Percentiles rank a stretch among this genome's conserved stretches.
phyloP scores from a whole-genome alignment of 2,888 invertebrate genomes.

The Drosophila limbata region DNA sequence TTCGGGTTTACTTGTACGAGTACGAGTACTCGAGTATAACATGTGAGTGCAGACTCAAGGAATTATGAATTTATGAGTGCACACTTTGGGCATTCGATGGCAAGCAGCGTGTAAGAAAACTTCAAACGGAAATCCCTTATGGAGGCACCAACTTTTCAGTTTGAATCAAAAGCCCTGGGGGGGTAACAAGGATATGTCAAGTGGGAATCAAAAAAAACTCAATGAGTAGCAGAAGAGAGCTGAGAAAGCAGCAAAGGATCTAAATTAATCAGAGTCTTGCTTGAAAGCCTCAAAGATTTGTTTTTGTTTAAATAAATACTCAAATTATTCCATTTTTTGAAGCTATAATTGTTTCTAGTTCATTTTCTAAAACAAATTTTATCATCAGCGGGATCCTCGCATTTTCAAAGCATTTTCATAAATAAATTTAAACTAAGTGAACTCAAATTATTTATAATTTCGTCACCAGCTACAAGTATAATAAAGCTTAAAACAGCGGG shows the following conservation, averaged over 20 bases:
- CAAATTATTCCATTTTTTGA: neutral
- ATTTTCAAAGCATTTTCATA: no score
- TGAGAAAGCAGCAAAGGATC: neutral
- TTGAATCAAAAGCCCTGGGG: slow-evolving; percentile 35
- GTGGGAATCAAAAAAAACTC: slow-evolving; percentile 19
- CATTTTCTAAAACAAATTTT: no score
- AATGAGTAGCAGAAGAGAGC: neutral
- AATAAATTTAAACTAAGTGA: neutral
- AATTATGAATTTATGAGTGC: slow-evolving; percentile 67
- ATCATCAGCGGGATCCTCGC: no score
- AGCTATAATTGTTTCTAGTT: neutral
- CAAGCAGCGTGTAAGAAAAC: slow-evolving; percentile 29
- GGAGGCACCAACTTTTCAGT: slow-evolving; percentile 37
- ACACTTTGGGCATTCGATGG: slow-evolving; percentile 24
- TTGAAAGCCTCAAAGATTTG: neutral
- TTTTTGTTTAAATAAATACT: neutral
- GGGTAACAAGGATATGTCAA: slow-evolving; percentile 33
- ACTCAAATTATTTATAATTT: neutral
- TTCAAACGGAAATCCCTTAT: slow-evolving; percentile 55
- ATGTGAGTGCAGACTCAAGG: slow-evolving; percentile 25
- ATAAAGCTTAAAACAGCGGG: no score
- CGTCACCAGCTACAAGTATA: no score
- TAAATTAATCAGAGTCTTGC: neutral
- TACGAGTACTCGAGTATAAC: neutral
- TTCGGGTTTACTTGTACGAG: slow-evolving; percentile 13